Percentiles rank a stretch among this genome's conserved stretches.
phyloP scores from a whole-genome alignment of 1,140 invertebrate genomes.

The Maniola jurtina region DNA sequence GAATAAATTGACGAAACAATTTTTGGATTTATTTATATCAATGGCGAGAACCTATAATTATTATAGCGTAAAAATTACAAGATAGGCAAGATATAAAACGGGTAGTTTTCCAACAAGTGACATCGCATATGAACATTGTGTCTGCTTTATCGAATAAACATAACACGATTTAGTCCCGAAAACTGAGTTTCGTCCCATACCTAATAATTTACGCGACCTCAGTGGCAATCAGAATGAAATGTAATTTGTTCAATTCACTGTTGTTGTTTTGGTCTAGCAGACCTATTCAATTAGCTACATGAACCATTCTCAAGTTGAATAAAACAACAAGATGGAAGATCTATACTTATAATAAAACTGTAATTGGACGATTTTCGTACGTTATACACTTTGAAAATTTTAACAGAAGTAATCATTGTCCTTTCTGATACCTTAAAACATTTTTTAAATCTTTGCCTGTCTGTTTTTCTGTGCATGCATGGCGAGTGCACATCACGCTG shows the following conservation, averaged over 20 bases:
- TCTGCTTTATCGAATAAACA: constrained; percentile 8
- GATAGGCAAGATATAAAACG: no score
- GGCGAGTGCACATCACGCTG: no score
- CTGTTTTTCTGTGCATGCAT: no score
- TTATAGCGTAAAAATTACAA: neutral
- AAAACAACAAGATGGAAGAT: neutral
- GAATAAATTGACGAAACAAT: no score
- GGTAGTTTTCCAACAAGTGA: no score
- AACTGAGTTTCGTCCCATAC: neutral
- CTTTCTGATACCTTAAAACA: no score
- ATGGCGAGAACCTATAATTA: no score
- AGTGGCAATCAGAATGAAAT: constrained; percentile 10
- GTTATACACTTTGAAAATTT: neutral
- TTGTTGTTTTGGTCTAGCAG: neutral
- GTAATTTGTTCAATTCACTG: constrained; percentile 8
- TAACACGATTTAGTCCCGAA: constrained; percentile 6
- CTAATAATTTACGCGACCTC: constrained; percentile 9
- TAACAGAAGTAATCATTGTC: no score
- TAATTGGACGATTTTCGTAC: neutral
- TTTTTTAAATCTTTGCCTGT: no score
- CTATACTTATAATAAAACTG: neutral
- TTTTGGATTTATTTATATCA: no score
- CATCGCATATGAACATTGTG: neutral
- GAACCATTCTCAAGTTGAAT: neutral
- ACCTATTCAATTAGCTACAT: neutral